Conservation (phyloP, 2,113 vertebrate genomes). For the Aythya baeri region DNA sequence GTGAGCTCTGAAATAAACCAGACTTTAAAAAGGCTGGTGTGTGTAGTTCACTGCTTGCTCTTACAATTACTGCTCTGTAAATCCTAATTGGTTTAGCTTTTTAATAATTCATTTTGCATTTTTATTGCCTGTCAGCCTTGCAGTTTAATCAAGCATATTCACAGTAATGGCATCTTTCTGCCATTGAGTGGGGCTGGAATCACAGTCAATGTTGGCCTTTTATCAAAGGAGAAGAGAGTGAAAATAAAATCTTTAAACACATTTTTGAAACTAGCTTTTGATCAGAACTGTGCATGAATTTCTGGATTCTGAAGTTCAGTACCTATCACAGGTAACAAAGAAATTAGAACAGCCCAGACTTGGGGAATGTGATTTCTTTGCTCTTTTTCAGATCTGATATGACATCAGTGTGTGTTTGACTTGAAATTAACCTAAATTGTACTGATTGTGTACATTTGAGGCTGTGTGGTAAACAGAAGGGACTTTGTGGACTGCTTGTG, state of each 20-base stretch:
- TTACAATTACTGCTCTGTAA: constrained; percentile 37
- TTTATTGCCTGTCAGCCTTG: constrained; percentile 40
- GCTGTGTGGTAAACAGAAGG: not conserved
- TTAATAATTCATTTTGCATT: constrained; percentile 55
- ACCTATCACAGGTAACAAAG: not conserved
- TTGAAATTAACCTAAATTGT: not conserved
- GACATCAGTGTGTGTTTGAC: not conserved
- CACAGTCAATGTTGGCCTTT: constrained; percentile 31
- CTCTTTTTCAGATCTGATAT: not conserved
- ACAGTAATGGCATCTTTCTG: constrained; percentile 52
- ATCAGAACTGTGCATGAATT: not conserved
- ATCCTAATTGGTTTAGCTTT: constrained; percentile 41
- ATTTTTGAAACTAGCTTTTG: not conserved
- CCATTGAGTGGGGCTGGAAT: constrained; percentile 54
- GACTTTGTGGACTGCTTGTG: not conserved
- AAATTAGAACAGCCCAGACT: not conserved
- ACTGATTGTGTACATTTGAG: not conserved
- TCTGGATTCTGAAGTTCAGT: not conserved
- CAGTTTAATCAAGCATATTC: constrained; percentile 27
- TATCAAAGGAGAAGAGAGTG: constrained; percentile 4
- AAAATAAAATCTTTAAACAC: constrained; percentile 13
- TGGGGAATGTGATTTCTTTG: not conserved
- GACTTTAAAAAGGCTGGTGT: not conserved
- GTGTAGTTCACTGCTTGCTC: constrained; percentile 20
- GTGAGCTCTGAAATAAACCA: constrained; percentile 11